phyloP scores from a whole-genome alignment of 2,888 invertebrate genomes.

The Drosophila nr. fundita region DNA sequence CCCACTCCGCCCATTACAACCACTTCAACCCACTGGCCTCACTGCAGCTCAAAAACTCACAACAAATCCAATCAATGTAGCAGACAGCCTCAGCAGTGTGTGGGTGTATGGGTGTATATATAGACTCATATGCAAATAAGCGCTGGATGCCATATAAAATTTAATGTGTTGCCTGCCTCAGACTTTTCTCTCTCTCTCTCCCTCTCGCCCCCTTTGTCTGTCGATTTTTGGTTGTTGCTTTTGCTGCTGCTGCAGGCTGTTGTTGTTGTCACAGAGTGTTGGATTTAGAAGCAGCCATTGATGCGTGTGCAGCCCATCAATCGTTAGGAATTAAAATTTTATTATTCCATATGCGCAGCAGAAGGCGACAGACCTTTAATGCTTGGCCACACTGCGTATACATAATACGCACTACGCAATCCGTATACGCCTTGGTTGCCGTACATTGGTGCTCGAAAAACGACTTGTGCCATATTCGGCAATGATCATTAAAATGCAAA shows the following conservation, averaged over 20 bases:
- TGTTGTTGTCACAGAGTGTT: slow-evolving; percentile 27
- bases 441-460: neutral
- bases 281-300: slow-evolving; percentile 34
- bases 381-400: slow-evolving; percentile 32
- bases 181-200: slow-evolving; percentile 1
- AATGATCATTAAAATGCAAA: slow-evolving; percentile 64
- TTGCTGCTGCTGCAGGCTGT: slow-evolving; percentile 2
- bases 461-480: slow-evolving; percentile 2
- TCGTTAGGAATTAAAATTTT: slow-evolving; percentile 77
- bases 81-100: slow-evolving; percentile 35
- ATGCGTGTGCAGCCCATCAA: slow-evolving; percentile 60
- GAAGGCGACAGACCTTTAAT: neutral
- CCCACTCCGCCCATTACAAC: neutral
- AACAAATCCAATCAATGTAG: slow-evolving; percentile 79
- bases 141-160: slow-evolving; percentile 49
- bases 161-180: slow-evolving; percentile 43
- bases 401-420: slow-evolving; percentile 25
- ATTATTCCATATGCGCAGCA: slow-evolving; percentile 54
- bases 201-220: neutral
- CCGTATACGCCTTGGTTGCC: slow-evolving; percentile 20
- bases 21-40: neutral
- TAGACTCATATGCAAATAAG: slow-evolving; percentile 66
- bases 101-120: slow-evolving; percentile 15
- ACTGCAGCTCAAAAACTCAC: slow-evolving; percentile 51
- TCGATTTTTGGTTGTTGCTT: slow-evolving; percentile 3